These are phyloP conservation scores for Xiphias gladius DNA, from an alignment of 2,113 vertebrate species.

Conservation along the genomic window DNA sequence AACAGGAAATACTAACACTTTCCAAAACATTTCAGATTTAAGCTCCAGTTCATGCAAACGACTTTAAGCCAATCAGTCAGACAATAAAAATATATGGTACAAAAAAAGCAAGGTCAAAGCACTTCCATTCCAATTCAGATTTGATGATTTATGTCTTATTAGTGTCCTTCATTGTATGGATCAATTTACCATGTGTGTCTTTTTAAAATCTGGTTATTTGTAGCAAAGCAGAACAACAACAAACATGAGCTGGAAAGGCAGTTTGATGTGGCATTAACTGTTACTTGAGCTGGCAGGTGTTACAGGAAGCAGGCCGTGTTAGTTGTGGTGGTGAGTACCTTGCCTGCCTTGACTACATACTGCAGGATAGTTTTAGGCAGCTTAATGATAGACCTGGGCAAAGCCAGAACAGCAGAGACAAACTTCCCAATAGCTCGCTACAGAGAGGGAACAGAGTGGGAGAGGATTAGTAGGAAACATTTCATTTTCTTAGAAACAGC, in stretches of 20 bases:
- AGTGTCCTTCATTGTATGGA: neutral
- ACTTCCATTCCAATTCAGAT: constrained; percentile 60
- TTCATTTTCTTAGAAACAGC: constrained; percentile 24
- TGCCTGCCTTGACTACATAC: constrained; percentile 96
- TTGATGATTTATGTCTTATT: neutral
- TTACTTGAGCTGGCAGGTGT: constrained; percentile 56
- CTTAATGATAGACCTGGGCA: constrained; percentile 99
- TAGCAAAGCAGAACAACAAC: neutral
- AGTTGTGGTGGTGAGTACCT: constrained; percentile 88
- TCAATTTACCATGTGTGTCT: neutral
- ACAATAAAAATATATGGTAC: constrained; percentile 10
- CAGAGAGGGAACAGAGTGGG: constrained; percentile 89
- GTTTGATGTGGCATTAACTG: constrained; percentile 3
- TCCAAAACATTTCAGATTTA: no score
- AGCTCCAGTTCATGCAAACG: constrained; percentile 20
- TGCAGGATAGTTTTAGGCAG: constrained; percentile 99
- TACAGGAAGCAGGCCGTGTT: constrained; percentile 62
- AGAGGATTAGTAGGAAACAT: constrained; percentile 86
- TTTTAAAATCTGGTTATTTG: neutral
- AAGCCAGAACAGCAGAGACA: constrained; percentile 97
- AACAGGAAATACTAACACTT: constrained; percentile 11
- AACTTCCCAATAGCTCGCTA: constrained; percentile 99
- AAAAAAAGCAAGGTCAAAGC: constrained; percentile 4
- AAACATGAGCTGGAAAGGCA: constrained; percentile 82
- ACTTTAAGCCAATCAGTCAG: neutral